A percentile compares a stretch with the other conserved stretches of the same genome.
Evolutionary conservation across 2,113 vertebrate species (phyloP).

Genomic region (Actenoides lindsayi): DNA sequence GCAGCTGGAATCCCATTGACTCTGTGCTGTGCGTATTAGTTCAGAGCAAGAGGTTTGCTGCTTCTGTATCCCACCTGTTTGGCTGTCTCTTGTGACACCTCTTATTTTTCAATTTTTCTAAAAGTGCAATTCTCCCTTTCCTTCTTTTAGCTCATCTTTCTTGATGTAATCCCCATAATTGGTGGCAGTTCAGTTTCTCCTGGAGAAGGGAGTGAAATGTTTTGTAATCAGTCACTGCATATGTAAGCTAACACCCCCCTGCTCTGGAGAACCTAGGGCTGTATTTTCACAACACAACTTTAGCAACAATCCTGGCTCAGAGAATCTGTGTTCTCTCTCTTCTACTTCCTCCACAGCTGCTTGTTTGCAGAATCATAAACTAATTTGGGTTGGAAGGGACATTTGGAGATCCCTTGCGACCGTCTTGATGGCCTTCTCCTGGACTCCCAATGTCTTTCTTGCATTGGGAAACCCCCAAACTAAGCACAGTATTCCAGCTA

Average conservation of each 20-base stretch:
- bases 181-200: neutral
- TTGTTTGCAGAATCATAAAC: neutral
- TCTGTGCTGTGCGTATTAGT: neutral
- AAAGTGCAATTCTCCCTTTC: neutral
- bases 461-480: neutral
- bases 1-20: neutral
- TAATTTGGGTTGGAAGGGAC: neutral
- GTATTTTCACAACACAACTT: conserved; percentile 26
- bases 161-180: neutral
- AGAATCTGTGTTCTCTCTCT: neutral
- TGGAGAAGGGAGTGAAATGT: neutral
- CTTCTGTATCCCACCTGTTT: neutral
- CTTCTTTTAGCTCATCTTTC: neutral
- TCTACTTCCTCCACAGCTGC: conserved; percentile 13
- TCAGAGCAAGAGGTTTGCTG: neutral
- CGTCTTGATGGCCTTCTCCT: neutral
- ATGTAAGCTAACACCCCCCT: neutral
- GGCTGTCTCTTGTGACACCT: neutral
- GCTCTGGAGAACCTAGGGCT: neutral
- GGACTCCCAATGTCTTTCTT: neutral
- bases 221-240: neutral
- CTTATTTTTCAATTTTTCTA: neutral
- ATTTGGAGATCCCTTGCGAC: neutral
- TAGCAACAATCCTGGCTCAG: neutral
- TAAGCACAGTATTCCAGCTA: neutral